Conservation (phyloP, 2,888 invertebrate species). For the Cephalotes varians region DNA sequence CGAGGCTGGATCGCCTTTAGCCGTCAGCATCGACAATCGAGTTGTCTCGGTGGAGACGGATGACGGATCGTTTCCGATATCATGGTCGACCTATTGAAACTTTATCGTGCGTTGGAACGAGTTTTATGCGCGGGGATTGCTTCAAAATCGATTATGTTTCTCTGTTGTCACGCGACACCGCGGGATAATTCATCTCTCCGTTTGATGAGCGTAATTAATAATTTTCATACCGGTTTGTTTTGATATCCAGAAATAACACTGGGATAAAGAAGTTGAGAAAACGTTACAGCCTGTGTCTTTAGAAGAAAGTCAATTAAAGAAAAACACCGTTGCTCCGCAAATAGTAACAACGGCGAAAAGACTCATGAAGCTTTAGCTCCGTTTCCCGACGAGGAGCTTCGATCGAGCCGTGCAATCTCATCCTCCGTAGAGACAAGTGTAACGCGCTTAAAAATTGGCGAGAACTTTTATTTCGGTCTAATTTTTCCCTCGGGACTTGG, state of each 20-base stretch:
- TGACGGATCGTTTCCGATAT: conserved; percentile 42
- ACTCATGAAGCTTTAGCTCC: conserved; percentile 17
- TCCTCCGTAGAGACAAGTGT: conserved; percentile 60
- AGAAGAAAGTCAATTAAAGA: conserved; percentile 16
- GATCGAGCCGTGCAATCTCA: conserved; percentile 59
- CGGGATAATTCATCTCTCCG: not conserved
- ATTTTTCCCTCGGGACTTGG: conserved; percentile 78
- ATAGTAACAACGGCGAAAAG: conserved; percentile 9
- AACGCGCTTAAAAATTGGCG: conserved; percentile 79
- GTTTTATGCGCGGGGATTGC: conserved; percentile 2
- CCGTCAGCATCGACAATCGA: conserved; percentile 72
- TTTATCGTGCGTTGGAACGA: conserved; percentile 14
- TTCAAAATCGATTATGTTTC: not conserved
- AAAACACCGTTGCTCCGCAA: not conserved
- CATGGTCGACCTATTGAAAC: conserved; percentile 21
- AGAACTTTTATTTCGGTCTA: conserved; percentile 82
- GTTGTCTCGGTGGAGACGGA: conserved; percentile 51
- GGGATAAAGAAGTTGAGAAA: not conserved
- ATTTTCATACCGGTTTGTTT: not conserved
- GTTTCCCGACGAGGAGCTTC: conserved; percentile 34
- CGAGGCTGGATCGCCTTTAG: conserved; percentile 48
- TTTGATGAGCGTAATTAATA: conserved; percentile 1
- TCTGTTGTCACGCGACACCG: not conserved
- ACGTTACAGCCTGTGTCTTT: not conserved
- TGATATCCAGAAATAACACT: not conserved